Evolutionary conservation across 1,140 invertebrate species (phyloP).

Genomic region (Neodiprion virginianus): DNA sequence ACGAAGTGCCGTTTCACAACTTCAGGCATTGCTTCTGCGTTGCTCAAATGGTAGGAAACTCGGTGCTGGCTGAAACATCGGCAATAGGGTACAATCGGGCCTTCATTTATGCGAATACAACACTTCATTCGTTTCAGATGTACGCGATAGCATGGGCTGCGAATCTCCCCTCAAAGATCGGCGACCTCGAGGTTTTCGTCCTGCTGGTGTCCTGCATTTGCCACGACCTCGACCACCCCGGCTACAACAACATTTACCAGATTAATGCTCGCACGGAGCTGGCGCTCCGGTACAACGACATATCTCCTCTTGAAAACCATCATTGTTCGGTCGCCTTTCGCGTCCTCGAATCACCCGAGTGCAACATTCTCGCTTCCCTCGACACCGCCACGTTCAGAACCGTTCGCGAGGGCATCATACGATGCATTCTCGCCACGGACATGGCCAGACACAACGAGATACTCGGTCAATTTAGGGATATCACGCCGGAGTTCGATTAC

Average conservation of each 20-base stretch:
- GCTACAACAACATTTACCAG: conserved; percentile 90
- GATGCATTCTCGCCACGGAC: conserved; percentile 86
- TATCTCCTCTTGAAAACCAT: conserved; percentile 88
- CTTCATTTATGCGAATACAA: too few relatives aligned
- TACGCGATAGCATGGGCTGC: conserved; percentile 84
- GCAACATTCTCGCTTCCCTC: conserved; percentile 79
- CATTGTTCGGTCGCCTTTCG: conserved; percentile 88
- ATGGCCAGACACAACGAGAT: conserved; percentile 91
- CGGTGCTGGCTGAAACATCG: too few relatives aligned
- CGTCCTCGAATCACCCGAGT: conserved; percentile 77
- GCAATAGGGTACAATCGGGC: too few relatives aligned
- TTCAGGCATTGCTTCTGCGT: conserved; percentile 91
- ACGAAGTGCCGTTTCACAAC: conserved; percentile 91
- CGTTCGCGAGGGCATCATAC: conserved; percentile 82
- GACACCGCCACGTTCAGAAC: conserved; percentile 67
- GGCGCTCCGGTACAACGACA: conserved; percentile 87
- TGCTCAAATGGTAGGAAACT: conserved; percentile 83
- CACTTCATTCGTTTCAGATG: conserved; percentile 66
- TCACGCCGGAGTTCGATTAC: conserved; percentile 76
- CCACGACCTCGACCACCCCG: conserved; percentile 92
- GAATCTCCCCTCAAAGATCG: conserved; percentile 73
- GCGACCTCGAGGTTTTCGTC: conserved; percentile 79
- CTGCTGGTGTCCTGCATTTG: conserved; percentile 85
- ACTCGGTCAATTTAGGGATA: conserved; percentile 77
- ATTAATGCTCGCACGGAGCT: conserved; percentile 88